phyloP scores from a whole-genome alignment of 2,113 vertebrate species.

The Notiomystis cincta region DNA sequence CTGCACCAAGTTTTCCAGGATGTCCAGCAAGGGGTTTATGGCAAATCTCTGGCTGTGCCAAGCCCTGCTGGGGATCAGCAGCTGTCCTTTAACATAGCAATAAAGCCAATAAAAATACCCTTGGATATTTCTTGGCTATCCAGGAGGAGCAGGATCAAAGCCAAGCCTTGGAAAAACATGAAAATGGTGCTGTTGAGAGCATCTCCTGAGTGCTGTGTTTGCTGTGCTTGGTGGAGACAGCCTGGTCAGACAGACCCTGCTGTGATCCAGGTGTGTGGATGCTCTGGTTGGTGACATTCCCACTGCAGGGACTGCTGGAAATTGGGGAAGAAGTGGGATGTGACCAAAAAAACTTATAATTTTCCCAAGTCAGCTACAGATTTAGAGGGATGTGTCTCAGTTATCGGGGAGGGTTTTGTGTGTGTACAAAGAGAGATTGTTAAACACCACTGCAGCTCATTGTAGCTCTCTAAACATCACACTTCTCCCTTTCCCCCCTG shows the following conservation, averaged over 20 bases:
- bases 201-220: not conserved
- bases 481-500: not conserved
- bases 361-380: not conserved
- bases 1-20: not conserved
- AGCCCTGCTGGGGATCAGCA: not conserved
- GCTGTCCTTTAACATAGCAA: not conserved
- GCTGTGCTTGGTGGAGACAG: not conserved
- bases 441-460: not conserved
- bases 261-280: too few species aligned
- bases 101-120: not conserved
- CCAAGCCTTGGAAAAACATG: not conserved
- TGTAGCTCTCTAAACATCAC: not conserved
- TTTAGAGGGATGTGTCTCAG: accelerated
- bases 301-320: not conserved
- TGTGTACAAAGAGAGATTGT: not conserved
- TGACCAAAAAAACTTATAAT: not conserved
- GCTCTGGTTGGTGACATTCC: not conserved
- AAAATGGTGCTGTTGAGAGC: not conserved
- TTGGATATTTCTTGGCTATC: too few species aligned
- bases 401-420: not conserved
- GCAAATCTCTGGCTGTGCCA: not conserved
- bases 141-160: not conserved
- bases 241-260: not conserved
- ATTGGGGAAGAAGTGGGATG: accelerated
- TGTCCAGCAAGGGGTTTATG: not conserved